Base-by-base conservation (phyloP, 2,888 invertebrate species). In the Perdita meconis region DNA sequence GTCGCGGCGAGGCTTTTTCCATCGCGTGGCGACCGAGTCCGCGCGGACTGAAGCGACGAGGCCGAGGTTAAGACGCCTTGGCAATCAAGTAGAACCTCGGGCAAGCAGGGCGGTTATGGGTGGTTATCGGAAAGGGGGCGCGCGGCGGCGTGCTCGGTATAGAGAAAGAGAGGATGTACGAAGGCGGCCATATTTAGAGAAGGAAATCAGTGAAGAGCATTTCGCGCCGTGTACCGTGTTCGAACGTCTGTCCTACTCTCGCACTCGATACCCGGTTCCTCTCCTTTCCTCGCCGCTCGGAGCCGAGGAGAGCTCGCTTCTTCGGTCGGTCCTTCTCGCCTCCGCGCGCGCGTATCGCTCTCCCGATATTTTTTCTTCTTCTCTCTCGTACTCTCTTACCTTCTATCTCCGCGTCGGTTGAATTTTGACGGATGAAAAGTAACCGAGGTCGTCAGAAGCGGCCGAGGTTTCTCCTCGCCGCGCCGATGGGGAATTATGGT, bases 1-100 rank as follows among this genome's bases (percentile, higher is more conserved):
- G 67, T n/a, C 53, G 5, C 13, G 40, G 0, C 34, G 57, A n/a
- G n/a, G 51, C 68, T 78, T 73, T 68, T 51, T 72, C 60, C 13
- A 26, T 19, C 1, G 30, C 42, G 42, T 13, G 12, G 5, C 51
- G 2, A 8, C n/a, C 10, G 59, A 83, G 83, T 90, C 91, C 91
- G 89, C 90, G 90, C 89, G 91, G 91, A 91, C 72, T 16, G 36
- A n/a, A n/a, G n/a, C n/a, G 42, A 42, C 47, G 65, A 65, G 70
- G 69, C 76, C 78, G 91, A 90, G 91, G 91, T 92, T 92, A 92
- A 92, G 92, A 92, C 91, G 92, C 92, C 91, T 90, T 88, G 90
- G 92, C 92, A 92, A 92, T 92, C 92, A 92, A 92, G 92, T 92
- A 92, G 91, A 92, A 91, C 92, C 92, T 91, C 90, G 88, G 89